Evolutionary conservation across 2,113 vertebrate genomes (phyloP), one percentile per base, ranked within the genome.

Genomic region (Ageneiosus marmoratus): DNA sequence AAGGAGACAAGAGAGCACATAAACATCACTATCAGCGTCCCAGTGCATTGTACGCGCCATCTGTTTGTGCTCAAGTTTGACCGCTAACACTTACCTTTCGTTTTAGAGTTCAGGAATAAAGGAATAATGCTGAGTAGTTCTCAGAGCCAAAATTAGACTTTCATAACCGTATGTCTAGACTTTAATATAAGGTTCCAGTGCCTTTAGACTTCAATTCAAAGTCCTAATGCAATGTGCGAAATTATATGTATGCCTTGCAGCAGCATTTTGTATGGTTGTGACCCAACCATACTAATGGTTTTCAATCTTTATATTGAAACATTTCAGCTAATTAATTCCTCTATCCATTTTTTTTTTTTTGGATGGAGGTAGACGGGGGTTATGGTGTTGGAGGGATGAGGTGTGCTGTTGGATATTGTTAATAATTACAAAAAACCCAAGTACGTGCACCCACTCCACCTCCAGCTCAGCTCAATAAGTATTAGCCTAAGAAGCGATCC

Each of bases 41-140:
- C 65, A 24, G 32, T 72, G 74, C 77, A 41, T 70, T 60, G 74
- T 63, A 56, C 29, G 34, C 24, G 20, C 85, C 85, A 86, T 86
- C 79, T 86, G 85, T 77, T 86, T 63, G 51, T 76, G 53, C 62
- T 76, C 72, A 51, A 20, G 48, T 55, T 78, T 81, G 82, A 72
- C 80, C 74, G 72, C 46, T 60, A 65, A 55, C 65, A 50, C 27
- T 22, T 86, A 20, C 56, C 12, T 55, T 72, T 50, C 76, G 8
- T 77, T 41, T 77, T 58, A 72, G 73, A 41, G 72, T 60, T 77
- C 51, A 24, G 76, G 73, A 77, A 76, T 84, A 65, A 83, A 80
- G 53, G 32, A 16, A 0, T 8, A 55, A 55, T 55, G 73, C 51
- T 13, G 50, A 37, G 10, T 11, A 34, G 50, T 24, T 22, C 10